Conservation (phyloP, 1,140 invertebrate genomes). For the Metaphire vulgaris region DNA sequence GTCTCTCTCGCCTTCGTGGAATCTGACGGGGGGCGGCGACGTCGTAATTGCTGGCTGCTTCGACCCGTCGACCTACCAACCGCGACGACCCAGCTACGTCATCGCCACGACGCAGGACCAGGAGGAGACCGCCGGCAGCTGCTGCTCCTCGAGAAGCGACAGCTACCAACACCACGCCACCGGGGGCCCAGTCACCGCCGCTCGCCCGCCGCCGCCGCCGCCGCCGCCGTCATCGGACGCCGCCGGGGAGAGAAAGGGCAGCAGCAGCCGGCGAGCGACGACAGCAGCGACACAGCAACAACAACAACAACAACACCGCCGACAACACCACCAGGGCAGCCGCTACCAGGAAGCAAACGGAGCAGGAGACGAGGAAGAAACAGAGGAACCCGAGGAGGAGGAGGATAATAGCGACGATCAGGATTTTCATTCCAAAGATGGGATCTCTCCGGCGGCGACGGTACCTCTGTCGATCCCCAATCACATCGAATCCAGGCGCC, state of each 20-base stretch:
- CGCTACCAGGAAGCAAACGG: conserved; percentile 24
- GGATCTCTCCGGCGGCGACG: background rate
- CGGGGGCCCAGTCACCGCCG: conserved; percentile 9
- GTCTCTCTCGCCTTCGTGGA: conserved; percentile 44
- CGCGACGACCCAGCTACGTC: conserved; percentile 48
- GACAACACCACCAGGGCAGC: conserved; percentile 23
- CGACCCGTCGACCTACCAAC: conserved; percentile 46
- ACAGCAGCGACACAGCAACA: too few relatives aligned
- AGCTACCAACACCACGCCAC: conserved; percentile 48
- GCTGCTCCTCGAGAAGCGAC: conserved; percentile 42
- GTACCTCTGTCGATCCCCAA: background rate
- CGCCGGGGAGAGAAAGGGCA: too few relatives aligned
- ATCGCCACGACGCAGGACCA: conserved; percentile 42
- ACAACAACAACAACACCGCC: conserved; percentile 29
- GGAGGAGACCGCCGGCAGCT: too few relatives aligned
- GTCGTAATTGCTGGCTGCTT: too few relatives aligned
- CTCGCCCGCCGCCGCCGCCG: conserved; percentile 34
- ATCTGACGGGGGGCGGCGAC: conserved; percentile 38
- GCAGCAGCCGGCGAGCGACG: too few relatives aligned
- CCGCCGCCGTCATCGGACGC: too few relatives aligned
- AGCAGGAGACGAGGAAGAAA: conserved; percentile 29
- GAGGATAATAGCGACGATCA: background rate
- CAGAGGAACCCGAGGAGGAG: conserved; percentile 6
- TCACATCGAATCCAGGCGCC: background rate
- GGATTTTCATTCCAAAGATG: too few relatives aligned